These are phyloP conservation scores for Campoletis raptor DNA, from an alignment of 2,888 invertebrate species.

Conservation along the genomic window DNA sequence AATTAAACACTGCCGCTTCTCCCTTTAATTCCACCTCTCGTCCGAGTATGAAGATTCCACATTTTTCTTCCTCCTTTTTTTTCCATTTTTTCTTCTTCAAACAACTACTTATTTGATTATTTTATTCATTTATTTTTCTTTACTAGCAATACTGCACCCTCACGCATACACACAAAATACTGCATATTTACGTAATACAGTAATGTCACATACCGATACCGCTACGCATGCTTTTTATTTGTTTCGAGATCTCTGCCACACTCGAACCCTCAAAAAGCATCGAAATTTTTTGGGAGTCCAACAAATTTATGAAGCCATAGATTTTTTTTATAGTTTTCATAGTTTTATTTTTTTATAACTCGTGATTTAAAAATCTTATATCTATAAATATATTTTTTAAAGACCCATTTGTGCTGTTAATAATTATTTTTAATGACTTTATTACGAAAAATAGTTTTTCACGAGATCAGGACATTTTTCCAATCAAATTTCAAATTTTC, in stretches of 20 bases:
- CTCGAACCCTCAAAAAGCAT: slow-evolving; percentile 35
- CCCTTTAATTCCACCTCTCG: slow-evolving; percentile 73
- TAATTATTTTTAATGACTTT: background rate
- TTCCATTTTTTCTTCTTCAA: slow-evolving; percentile 36
- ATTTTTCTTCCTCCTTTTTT: slow-evolving; percentile 54
- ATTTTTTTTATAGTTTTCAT: too few relatives aligned
- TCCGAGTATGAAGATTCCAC: slow-evolving; percentile 79
- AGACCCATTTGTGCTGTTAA: background rate
- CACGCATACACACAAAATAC: slow-evolving; percentile 54
- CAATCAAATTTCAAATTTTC: background rate
- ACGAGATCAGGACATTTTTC: background rate
- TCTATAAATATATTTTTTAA: background rate
- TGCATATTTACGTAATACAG: slow-evolving; percentile 49
- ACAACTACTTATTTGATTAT: slow-evolving; percentile 22
- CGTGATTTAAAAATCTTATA: background rate
- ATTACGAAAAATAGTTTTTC: background rate
- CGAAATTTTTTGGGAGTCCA: background rate
- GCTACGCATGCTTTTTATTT: slow-evolving; percentile 60
- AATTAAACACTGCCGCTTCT: slow-evolving; percentile 68
- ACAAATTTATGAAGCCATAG: background rate
- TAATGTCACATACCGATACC: slow-evolving; percentile 52
- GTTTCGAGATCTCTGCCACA: slow-evolving; percentile 19
- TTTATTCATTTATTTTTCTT: slow-evolving; percentile 8
- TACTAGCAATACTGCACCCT: slow-evolving; percentile 38
- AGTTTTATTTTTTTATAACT: background rate